These are phyloP conservation scores for Apistogramma diplotaenia DNA, from an alignment of 2,113 vertebrate genomes.

Conservation along the genomic window DNA sequence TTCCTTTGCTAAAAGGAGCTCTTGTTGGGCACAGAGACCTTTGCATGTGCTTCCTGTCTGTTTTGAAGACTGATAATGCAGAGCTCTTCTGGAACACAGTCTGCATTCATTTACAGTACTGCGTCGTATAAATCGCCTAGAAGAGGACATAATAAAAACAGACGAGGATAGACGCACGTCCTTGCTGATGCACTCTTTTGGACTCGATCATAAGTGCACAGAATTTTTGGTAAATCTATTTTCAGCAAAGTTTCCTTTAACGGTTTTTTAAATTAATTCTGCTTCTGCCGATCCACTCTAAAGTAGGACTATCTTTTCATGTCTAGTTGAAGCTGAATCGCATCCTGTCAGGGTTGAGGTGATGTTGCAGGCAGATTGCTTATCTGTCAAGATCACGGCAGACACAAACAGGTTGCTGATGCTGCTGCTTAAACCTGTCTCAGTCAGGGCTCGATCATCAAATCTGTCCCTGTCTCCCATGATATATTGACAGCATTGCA, in stretches of 20 bases:
- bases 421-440: conserved; percentile 68
- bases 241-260: conserved; percentile 1
- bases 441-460: conserved; percentile 62
- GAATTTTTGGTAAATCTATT: background rate
- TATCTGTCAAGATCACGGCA: conserved; percentile 67
- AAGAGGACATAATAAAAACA: background rate
- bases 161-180: background rate
- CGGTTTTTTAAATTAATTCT: conserved; percentile 34
- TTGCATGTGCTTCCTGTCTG: background rate
- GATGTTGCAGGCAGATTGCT: conserved; percentile 69
- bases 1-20: conserved; percentile 28
- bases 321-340: conserved; percentile 60
- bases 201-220: background rate
- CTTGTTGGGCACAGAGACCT: conserved; percentile 12
- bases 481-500: conserved; percentile 68
- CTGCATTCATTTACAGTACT: background rate
- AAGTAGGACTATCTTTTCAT: conserved; percentile 55
- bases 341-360: conserved; percentile 59
- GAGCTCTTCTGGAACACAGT: background rate
- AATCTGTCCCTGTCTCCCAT: conserved; percentile 65
- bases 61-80: conserved; percentile 27
- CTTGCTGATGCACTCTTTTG: background rate
- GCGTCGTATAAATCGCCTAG: background rate
- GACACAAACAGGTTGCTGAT: conserved; percentile 76
- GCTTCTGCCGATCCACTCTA: conserved; percentile 28